Base-by-base conservation (phyloP, 1,140 invertebrate genomes). In the Drosophila ironensis region DNA sequence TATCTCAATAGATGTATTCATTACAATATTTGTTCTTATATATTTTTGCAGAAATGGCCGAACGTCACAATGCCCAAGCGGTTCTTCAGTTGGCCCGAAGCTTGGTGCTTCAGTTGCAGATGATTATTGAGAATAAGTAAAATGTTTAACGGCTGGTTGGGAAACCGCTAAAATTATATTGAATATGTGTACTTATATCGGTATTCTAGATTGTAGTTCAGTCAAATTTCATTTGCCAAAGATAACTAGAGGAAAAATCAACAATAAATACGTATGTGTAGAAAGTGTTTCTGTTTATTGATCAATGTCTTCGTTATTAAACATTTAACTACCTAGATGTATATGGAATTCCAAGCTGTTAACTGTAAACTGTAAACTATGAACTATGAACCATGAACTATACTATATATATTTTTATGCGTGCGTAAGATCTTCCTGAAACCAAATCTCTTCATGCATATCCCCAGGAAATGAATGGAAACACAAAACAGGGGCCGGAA, bases 91-190 rank as follows among this genome's bases (percentile, higher is more conserved):
- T 97, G 59, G 94, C 97, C 0, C 92, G 97, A 60, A 95, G 97
- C 80, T 91, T 98, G 12, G 96, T 98, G 2, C 91, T 95, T 35
- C 95, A 97, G 91, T 92, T 98, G 64, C 97, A 98, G 91, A 95
- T 95, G 56, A 91, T 98, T 35, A 97, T 98, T 71, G 96, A 97
- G 89, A 97, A 97, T 89, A 96, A 96, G 91, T 96, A 93, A 91
- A 53, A 8, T 2, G n/a, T 12, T 12, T 11, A 14, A 17, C 8
- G 47, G n/a, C 12, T 5, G 37, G 14, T 14, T 46, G 5, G 20
- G 20, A 5, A 22, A 22, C n/a, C 19, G 44, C 2, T 7, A n/a
- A n/a, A 50, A 4, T 25, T 30, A 19, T 30, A 25, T 35, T 30
- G 28, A 11, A 22, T n/a, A n/a, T n/a, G n/a, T n/a, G n/a, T n/a